Conservation (phyloP, 2,888 invertebrate species). For the Strigamia transsilvanica region DNA sequence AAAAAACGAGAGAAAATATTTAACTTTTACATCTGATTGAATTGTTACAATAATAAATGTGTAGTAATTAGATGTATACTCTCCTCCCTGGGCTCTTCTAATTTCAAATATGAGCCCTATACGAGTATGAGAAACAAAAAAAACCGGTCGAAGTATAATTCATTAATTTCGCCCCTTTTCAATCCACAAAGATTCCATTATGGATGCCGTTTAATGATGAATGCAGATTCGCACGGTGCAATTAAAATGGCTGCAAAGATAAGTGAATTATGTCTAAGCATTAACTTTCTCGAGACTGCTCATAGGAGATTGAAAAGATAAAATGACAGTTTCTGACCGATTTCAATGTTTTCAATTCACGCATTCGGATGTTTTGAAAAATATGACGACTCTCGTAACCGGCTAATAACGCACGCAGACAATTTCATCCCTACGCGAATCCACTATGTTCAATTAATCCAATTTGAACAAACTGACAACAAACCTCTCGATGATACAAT, state of each 20-base stretch:
- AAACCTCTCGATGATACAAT: neutral
- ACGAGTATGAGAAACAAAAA: neutral
- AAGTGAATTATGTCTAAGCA: slow-evolving; percentile 46
- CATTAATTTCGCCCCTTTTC: slow-evolving; percentile 24
- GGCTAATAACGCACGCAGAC: neutral
- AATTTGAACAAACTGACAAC: neutral
- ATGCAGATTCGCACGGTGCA: slow-evolving; percentile 31
- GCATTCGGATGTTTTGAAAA: neutral
- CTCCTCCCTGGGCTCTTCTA: neutral
- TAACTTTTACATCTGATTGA: neutral
- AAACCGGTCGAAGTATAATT: neutral
- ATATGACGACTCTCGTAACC: neutral
- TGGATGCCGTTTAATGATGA: slow-evolving; percentile 32
- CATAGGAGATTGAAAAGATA: neutral
- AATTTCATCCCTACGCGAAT: neutral
- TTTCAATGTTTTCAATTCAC: neutral
- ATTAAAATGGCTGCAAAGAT: slow-evolving; percentile 41
- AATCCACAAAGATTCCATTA: slow-evolving; percentile 9
- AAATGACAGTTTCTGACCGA: neutral
- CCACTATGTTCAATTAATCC: neutral
- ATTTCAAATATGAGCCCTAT: neutral
- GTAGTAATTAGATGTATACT: neutral
- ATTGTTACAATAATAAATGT: neutral
- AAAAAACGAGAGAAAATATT: neutral
- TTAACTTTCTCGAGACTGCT: neutral